Percentiles rank a stretch among this genome's conserved stretches.
Evolutionary conservation across 2,797 vertebrate genomes (phyloP).

Genomic region (Coracias cyanogaster): DNA sequence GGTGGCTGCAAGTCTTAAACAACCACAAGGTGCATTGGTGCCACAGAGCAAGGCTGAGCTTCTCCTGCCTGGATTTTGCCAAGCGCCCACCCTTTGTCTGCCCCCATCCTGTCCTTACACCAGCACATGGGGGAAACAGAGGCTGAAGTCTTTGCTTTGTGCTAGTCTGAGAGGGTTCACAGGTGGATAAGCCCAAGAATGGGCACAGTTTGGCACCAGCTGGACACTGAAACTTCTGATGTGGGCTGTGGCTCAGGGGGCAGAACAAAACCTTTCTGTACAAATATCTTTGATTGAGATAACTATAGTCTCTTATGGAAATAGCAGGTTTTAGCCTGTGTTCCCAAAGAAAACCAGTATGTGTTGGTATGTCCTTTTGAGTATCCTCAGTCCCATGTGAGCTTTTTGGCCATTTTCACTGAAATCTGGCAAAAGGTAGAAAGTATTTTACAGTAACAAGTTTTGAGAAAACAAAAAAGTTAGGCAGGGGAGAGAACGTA

Average conservation of each 20-base stretch:
- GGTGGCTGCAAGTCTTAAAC: neutral
- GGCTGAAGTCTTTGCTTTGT: neutral
- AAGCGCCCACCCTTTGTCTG: neutral
- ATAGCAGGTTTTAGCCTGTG: neutral
- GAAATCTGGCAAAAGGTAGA: neutral
- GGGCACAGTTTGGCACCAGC: neutral
- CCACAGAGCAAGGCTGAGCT: neutral
- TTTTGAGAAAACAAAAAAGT: neutral
- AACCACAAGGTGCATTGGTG: accelerated
- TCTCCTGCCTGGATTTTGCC: neutral
- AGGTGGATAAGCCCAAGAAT: accelerated
- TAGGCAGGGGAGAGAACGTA: neutral
- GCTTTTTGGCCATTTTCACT: neutral
- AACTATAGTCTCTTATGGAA: neutral
- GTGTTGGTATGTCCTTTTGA: neutral
- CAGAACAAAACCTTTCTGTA: neutral
- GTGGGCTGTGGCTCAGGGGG: neutral
- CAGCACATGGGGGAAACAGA: accelerated
- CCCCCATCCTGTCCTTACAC: neutral
- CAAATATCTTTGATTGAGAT: neutral
- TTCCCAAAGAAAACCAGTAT: neutral
- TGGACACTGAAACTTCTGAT: neutral
- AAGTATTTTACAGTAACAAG: neutral
- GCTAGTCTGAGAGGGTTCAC: neutral
- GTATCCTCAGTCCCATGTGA: neutral